Percentiles rank a stretch among this genome's conserved stretches.
These are phyloP conservation scores for Aradophagus sp. DNA, from an alignment of 1,140 invertebrate species.

Conservation along the genomic window DNA sequence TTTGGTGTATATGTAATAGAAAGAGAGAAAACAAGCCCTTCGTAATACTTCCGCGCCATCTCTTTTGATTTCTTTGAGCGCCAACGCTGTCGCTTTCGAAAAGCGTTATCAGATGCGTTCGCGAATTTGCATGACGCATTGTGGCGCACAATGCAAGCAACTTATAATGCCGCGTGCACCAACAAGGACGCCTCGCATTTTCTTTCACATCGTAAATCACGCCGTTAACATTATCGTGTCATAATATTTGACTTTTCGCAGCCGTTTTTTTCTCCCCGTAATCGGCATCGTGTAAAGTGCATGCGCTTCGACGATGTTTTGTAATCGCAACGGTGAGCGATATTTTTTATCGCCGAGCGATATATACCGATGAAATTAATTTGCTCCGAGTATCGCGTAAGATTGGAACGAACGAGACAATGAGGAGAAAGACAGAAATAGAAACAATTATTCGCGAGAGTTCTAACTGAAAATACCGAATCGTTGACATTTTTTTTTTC, in stretches of 20 bases:
- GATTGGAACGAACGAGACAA: too few relatives aligned
- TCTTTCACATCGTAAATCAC: constrained; percentile 47
- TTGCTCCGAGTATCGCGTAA: constrained; percentile 4
- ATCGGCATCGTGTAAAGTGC: constrained; percentile 13
- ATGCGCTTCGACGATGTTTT: constrained; percentile 23
- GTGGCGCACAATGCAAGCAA: constrained; percentile 32
- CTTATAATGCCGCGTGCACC: constrained; percentile 20
- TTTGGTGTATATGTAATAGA: too few relatives aligned
- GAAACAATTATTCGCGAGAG: too few relatives aligned
- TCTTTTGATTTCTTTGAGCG: constrained; percentile 28
- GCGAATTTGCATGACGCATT: constrained; percentile 41
- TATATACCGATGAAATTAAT: too few relatives aligned
- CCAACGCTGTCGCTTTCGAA: constrained; percentile 10
- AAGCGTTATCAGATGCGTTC: constrained; percentile 41
- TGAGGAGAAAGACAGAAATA: background rate
- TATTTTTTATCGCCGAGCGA: constrained; percentile 17
- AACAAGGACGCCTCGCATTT: constrained; percentile 42
- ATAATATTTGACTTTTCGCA: constrained; percentile 54
- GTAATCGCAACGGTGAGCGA: constrained; percentile 13
- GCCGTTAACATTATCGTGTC: constrained; percentile 43
- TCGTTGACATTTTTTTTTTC: too few relatives aligned
- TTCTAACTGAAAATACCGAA: too few relatives aligned
- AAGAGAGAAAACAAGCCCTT: too few relatives aligned
- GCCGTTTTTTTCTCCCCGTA: constrained; percentile 36
- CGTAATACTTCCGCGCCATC: too few relatives aligned